Percentiles rank a stretch among this genome's conserved stretches.
These are phyloP conservation scores for Bucorvus abyssinicus DNA, from an alignment of 2,797 vertebrate species.

Conservation along the genomic window DNA sequence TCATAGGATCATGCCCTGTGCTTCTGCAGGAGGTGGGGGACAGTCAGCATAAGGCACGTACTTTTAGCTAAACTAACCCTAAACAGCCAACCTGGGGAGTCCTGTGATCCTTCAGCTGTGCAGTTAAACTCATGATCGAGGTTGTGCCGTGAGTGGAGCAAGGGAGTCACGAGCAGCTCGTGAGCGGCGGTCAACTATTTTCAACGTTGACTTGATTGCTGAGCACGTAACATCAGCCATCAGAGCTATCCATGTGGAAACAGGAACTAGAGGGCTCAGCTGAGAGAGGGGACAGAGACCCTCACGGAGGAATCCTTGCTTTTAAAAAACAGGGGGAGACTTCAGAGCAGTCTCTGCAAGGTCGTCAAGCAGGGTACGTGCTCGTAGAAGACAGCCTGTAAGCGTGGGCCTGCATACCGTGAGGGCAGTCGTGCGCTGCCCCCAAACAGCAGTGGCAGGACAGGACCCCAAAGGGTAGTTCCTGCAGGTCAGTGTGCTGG, in stretches of 20 bases:
- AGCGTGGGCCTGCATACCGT: rapidly evolving
- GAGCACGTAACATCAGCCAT: rapidly evolving
- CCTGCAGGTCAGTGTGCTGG: neutral
- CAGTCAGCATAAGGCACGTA: neutral
- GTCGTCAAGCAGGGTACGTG: rapidly evolving
- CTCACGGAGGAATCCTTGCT: neutral
- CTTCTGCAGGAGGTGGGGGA: neutral
- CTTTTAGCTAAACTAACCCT: neutral
- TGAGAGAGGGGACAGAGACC: neutral
- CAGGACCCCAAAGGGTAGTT: rapidly evolving
- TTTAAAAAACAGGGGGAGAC: neutral
- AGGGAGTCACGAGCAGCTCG: neutral
- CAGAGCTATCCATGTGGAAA: rapidly evolving
- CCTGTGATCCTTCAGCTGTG: neutral
- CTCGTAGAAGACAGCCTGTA: neutral
- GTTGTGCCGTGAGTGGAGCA: neutral
- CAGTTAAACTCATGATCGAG: neutral
- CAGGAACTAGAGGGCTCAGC: neutral
- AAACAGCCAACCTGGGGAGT: neutral
- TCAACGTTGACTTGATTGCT: neutral
- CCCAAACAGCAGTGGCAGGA: neutral
- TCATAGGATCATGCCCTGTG: neutral
- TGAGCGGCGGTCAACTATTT: neutral
- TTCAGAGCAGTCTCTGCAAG: neutral
- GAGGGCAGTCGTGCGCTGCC: neutral